These are phyloP conservation scores for Reinhardtius hippoglossoides DNA, from an alignment of 2,113 vertebrate genomes.

Conservation along the genomic window DNA sequence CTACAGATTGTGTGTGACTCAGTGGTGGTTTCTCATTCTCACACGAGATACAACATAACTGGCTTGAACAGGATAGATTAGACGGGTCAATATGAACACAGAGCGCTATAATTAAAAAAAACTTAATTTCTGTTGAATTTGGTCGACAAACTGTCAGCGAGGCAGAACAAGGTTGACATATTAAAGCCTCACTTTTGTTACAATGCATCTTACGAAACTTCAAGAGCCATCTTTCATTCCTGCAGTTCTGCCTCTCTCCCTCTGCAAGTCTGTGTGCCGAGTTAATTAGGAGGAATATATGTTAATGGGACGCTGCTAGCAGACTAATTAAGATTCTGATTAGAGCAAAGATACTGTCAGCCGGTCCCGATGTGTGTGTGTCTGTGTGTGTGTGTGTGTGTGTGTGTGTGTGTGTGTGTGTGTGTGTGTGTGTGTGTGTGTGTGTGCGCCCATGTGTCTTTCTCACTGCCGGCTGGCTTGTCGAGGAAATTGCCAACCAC, in stretches of 20 bases:
- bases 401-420: conserved; percentile 40
- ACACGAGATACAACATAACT: too few relatives aligned
- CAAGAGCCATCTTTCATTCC: conserved; percentile 63
- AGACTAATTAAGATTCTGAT: conserved; percentile 86
- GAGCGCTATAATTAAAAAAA: neutral
- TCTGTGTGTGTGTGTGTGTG: too few relatives aligned
- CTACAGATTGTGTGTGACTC: too few relatives aligned
- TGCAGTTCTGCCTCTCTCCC: conserved; percentile 18
- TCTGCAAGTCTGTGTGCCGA: conserved; percentile 49
- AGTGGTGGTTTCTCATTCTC: too few relatives aligned
- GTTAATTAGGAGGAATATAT: conserved; percentile 83
- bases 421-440: too few relatives aligned
- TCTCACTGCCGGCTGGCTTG: conserved; percentile 51
- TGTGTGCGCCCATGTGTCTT: conserved; percentile 5
- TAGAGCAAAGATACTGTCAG: conserved; percentile 79
- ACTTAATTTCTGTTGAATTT: conserved; percentile 16
- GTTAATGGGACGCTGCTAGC: conserved; percentile 80
- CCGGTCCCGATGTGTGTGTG: conserved; percentile 32
- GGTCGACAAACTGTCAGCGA: neutral
- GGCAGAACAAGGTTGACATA: conserved; percentile 10
- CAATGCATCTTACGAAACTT: conserved; percentile 53
- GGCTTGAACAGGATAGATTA: too few relatives aligned
- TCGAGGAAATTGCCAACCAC: conserved; percentile 53
- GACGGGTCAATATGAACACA: neutral
- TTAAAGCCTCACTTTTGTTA: conserved; percentile 39